phyloP scores from a whole-genome alignment of 2,113 vertebrate species.

The Naja naja region DNA sequence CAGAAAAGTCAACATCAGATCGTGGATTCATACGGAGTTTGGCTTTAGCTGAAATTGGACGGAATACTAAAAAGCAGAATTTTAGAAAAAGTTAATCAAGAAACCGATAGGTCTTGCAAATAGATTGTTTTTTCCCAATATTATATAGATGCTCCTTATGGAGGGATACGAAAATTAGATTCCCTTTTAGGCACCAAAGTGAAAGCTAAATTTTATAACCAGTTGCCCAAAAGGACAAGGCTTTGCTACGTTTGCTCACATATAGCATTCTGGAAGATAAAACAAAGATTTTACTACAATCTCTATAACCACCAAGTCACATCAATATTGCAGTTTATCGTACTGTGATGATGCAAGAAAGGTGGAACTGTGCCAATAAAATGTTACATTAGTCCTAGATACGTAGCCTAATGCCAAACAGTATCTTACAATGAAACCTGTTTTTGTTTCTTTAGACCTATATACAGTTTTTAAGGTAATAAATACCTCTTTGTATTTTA shows the following conservation, averaged over 20 bases:
- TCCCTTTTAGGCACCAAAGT: not conserved
- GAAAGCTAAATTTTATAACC: not conserved
- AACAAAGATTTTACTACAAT: not conserved
- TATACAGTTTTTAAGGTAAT: not conserved
- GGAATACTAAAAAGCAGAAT: slow-evolving; percentile 81
- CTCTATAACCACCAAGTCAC: not conserved
- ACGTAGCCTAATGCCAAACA: not conserved
- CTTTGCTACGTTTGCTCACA: not conserved
- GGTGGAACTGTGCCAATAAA: not conserved
- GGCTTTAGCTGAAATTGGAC: slow-evolving; percentile 90
- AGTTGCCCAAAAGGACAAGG: not conserved
- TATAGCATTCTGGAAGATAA: not conserved
- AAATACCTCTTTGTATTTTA: not conserved
- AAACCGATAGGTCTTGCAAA: not conserved
- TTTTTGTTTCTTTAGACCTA: not conserved
- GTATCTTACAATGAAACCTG: not conserved
- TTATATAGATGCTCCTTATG: too few species aligned
- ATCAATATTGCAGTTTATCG: not conserved
- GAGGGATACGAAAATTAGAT: not conserved
- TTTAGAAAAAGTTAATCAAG: slow-evolving; percentile 5
- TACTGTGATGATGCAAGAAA: not conserved
- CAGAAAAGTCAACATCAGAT: slow-evolving; percentile 91
- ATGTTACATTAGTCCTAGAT: not conserved
- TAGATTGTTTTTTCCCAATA: not conserved
- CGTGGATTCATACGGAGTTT: slow-evolving; percentile 95